Conservation (phyloP, 1,140 invertebrate species). For the Drosophila ohnishii region DNA sequence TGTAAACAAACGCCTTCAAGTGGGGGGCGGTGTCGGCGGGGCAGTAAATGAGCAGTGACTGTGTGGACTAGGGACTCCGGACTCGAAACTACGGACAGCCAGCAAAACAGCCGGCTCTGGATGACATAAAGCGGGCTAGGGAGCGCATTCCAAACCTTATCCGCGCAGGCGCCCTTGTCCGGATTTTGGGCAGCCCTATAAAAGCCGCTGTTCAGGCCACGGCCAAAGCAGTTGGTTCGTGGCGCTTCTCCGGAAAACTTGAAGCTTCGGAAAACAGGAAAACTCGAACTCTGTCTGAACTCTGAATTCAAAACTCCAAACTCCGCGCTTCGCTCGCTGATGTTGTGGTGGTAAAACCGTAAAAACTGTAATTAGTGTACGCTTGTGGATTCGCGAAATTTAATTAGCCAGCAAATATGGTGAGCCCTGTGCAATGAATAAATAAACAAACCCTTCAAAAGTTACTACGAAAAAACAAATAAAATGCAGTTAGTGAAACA, state of each 20-base stretch:
- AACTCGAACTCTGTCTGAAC: slow-evolving; percentile 1
- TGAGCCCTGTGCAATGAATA: slow-evolving; percentile 17
- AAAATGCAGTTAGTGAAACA: slow-evolving; percentile 25
- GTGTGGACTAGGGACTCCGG: slow-evolving; percentile 10
- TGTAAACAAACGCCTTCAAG: slow-evolving; percentile 66
- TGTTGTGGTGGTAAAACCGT: slow-evolving; percentile 26
- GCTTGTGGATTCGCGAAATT: slow-evolving; percentile 51
- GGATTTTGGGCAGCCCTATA: slow-evolving; percentile 31
- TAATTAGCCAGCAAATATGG: slow-evolving; percentile 52
- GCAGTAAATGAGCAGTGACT: slow-evolving; percentile 57
- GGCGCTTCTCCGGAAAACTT: slow-evolving; percentile 28
- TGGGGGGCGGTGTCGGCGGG: not conserved
- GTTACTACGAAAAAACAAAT: not conserved
- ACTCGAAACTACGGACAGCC: slow-evolving; percentile 5
- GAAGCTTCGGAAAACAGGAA: not conserved
- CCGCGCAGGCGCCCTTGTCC: slow-evolving; percentile 50
- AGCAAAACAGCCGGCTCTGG: slow-evolving; percentile 32
- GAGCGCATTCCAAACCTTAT: slow-evolving; percentile 27
- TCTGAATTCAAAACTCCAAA: not conserved
- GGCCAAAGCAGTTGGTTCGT: slow-evolving; percentile 49
- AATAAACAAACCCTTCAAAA: slow-evolving; percentile 24
- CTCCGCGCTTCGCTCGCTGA: slow-evolving; percentile 9
- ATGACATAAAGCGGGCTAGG: not conserved
- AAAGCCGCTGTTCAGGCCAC: slow-evolving; percentile 40
- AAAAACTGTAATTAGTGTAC: slow-evolving; percentile 60